Conservation (phyloP, 2,888 invertebrate species). For the Sialis fuliginosa region DNA sequence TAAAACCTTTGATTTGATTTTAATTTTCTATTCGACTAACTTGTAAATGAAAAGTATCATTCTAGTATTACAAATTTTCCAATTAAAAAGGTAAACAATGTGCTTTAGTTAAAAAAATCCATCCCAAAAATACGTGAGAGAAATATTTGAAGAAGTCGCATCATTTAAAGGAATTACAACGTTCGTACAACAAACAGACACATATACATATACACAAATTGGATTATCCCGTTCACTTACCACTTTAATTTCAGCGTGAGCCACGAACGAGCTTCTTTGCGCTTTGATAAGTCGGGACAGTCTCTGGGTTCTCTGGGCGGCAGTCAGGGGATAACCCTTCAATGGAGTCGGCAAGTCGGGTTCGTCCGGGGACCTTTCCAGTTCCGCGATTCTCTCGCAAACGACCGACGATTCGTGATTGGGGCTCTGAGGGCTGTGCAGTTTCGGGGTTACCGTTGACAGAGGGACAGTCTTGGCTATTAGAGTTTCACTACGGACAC, state of each 20-base stretch:
- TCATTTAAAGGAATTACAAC: too few species aligned
- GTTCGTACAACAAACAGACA: too few species aligned
- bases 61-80: too few species aligned
- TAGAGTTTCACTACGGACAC: constrained; percentile 51
- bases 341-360: constrained; percentile 18
- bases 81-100: too few species aligned
- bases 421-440: constrained; percentile 32
- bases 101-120: too few species aligned
- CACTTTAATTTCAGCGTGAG: constrained; percentile 3
- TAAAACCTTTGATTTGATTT: too few species aligned
- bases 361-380: constrained; percentile 9
- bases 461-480: constrained; percentile 55
- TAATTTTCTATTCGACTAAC: too few species aligned
- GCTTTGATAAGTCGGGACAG: constrained; percentile 48
- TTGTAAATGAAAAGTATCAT: too few species aligned
- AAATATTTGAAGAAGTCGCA: too few species aligned
- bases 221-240: neutral
- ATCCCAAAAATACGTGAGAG: too few species aligned
- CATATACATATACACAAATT: too few species aligned
- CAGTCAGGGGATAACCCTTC: constrained; percentile 38
- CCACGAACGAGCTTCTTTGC: constrained; percentile 34
- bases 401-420: constrained; percentile 19
- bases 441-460: constrained; percentile 43
- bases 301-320: constrained; percentile 48
- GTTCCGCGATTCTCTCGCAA: constrained; percentile 12